Evolutionary conservation across 2,888 invertebrate species (phyloP).

Genomic region (Ethmia dodecea): DNA sequence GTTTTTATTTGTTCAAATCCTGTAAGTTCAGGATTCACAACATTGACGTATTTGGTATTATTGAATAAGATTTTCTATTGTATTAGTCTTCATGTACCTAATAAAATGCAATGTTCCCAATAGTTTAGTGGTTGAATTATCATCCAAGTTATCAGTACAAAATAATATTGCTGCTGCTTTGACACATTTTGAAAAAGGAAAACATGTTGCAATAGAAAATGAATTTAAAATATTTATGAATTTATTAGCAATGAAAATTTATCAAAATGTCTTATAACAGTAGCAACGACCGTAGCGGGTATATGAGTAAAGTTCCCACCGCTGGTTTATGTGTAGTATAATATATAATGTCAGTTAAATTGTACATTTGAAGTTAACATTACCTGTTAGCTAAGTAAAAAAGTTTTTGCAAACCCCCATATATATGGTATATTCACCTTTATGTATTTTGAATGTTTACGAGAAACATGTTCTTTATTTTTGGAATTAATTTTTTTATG

Average conservation of each 20-base stretch:
- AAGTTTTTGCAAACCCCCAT: too few relatives aligned
- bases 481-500: too few relatives aligned
- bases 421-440: too few relatives aligned
- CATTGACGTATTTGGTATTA: conserved; percentile 1
- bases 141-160: conserved; percentile 37
- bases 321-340: conserved; percentile 56
- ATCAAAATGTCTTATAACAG: conserved; percentile 45
- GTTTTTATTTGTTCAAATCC: conserved; percentile 32
- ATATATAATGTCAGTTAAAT: too few relatives aligned
- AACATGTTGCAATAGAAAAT: conserved; percentile 18
- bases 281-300: conserved; percentile 57
- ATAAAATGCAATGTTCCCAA: conserved; percentile 3
- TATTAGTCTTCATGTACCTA: too few relatives aligned
- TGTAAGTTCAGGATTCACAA: background rate
- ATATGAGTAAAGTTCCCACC: conserved; percentile 63
- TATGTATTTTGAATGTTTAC: too few relatives aligned
- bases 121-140: conserved; percentile 23
- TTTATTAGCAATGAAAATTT: background rate
- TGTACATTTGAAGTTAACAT: too few relatives aligned
- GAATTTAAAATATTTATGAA: conserved; percentile 14
- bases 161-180: conserved; percentile 42
- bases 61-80: too few relatives aligned
- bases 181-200: conserved; percentile 13
- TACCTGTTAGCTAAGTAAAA: too few relatives aligned
- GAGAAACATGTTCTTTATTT: too few relatives aligned